Evolutionary conservation across 2,113 vertebrate genomes (phyloP).

Genomic region (Cnemophilus loriae): DNA sequence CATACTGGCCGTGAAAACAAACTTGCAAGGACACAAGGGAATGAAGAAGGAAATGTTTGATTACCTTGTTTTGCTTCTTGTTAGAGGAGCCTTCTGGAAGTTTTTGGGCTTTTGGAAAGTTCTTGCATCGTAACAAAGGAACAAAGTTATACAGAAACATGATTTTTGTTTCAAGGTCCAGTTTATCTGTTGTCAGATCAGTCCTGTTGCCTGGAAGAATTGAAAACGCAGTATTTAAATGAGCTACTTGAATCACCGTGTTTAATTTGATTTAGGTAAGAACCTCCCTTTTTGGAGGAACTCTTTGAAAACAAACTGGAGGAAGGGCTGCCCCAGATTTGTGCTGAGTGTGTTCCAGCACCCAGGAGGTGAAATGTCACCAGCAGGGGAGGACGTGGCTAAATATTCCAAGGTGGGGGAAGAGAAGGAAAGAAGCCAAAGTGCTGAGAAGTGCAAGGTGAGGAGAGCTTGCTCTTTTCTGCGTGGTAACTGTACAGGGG

Average conservation of each 20-base stretch:
- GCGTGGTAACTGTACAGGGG: background rate
- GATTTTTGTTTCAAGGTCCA: background rate
- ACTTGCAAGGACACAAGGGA: background rate
- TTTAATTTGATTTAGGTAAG: background rate
- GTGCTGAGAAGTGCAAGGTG: background rate
- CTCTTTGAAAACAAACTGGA: background rate
- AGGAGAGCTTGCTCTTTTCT: background rate
- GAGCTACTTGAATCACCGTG: background rate
- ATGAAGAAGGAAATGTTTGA: background rate
- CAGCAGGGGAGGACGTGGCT: background rate
- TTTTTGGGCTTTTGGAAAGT: background rate
- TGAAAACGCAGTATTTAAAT: background rate
- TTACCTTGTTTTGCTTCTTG: background rate
- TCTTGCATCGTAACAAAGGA: background rate
- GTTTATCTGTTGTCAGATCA: background rate
- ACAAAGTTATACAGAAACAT: background rate
- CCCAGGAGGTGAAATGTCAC: rapidly evolving
- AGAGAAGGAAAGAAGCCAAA: background rate
- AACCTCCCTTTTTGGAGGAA: background rate
- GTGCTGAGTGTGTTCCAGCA: rapidly evolving
- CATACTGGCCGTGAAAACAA: background rate
- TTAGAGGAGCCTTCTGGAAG: background rate
- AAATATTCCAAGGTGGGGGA: background rate
- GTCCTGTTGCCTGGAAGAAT: background rate
- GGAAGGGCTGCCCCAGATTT: background rate